Evolutionary conservation across 2,113 vertebrate species (phyloP).

Genomic region (Leptodactylus fuscus): DNA sequence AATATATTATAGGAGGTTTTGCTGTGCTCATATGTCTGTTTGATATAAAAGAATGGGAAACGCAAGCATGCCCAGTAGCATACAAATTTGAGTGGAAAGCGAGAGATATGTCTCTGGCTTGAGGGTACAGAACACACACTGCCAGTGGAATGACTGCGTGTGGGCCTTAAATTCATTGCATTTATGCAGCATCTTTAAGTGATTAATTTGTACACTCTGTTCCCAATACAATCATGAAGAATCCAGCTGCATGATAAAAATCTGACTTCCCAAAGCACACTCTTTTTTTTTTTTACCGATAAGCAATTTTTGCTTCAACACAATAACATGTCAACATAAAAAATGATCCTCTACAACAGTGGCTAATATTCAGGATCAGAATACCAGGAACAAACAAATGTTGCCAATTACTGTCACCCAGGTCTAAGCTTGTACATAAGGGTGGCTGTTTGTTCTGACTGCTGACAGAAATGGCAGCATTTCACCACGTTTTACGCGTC

Average conservation of each 20-base stretch:
- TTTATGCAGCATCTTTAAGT: slow-evolving; percentile 49
- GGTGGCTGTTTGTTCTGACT: slow-evolving; percentile 43
- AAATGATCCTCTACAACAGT: slow-evolving; percentile 38
- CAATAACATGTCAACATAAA: slow-evolving; percentile 57
- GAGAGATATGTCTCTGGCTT: slow-evolving; percentile 49
- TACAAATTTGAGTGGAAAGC: slow-evolving; percentile 43
- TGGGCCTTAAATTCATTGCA: slow-evolving; percentile 51
- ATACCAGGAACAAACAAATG: slow-evolving; percentile 43
- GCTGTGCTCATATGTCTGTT: slow-evolving; percentile 34
- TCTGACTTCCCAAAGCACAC: slow-evolving; percentile 9
- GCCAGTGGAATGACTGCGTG: slow-evolving; percentile 38
- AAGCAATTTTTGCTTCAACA: slow-evolving; percentile 51
- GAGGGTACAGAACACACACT: slow-evolving; percentile 45
- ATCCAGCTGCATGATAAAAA: slow-evolving; percentile 45
- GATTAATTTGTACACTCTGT: slow-evolving; percentile 52
- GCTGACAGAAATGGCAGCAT: slow-evolving; percentile 36
- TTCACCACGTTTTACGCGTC: slow-evolving; percentile 24
- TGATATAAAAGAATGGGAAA: slow-evolving; percentile 53
- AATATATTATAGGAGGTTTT: slow-evolving; percentile 47
- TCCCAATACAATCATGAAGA: slow-evolving; percentile 38
- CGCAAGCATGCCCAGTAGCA: slow-evolving; percentile 28
- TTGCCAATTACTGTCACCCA: slow-evolving; percentile 42
- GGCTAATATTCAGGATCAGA: slow-evolving; percentile 55
- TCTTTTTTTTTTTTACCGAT: not conserved
- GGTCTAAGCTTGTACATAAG: slow-evolving; percentile 3